Percentiles rank a stretch among this genome's conserved stretches.
phyloP scores from a whole-genome alignment of 2,888 invertebrate species.

The Amaurobius ferox region DNA sequence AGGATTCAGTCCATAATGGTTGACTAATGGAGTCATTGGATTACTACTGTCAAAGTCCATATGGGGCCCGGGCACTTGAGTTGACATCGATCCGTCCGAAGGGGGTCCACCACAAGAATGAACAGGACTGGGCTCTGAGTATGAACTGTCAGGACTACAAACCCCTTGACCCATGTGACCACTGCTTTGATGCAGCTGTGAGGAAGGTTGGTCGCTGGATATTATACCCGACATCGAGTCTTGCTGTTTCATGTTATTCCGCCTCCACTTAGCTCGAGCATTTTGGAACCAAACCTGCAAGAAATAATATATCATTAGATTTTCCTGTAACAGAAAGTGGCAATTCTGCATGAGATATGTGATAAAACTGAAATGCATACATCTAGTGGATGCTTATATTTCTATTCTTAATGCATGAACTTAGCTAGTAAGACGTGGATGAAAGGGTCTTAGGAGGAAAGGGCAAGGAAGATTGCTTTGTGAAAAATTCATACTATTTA shows the following conservation, averaged over 20 bases:
- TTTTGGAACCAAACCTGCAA: slow-evolving; percentile 99
- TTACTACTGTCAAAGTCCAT: slow-evolving; percentile 70
- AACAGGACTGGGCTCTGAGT: slow-evolving; percentile 65
- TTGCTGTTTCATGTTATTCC: slow-evolving; percentile 81
- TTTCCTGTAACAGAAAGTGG: too few species aligned
- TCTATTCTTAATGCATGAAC: too few species aligned
- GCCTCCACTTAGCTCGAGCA: slow-evolving; percentile 96
- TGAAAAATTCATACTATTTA: too few species aligned
- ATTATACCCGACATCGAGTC: slow-evolving; percentile 40
- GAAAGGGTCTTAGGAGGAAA: too few species aligned
- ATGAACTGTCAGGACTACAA: slow-evolving; percentile 67
- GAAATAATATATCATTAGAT: neutral
- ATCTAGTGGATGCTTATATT: too few species aligned
- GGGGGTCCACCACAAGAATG: slow-evolving; percentile 51
- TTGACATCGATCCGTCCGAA: slow-evolving; percentile 59
- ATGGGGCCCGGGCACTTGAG: slow-evolving; percentile 38
- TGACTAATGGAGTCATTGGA: slow-evolving; percentile 63
- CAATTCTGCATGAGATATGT: too few species aligned
- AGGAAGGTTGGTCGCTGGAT: slow-evolving; percentile 43
- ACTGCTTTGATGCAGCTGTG: slow-evolving; percentile 36
- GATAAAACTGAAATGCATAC: too few species aligned
- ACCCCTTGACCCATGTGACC: slow-evolving; percentile 36
- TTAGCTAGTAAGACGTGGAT: too few species aligned
- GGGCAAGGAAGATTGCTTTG: too few species aligned
- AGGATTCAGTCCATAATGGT: slow-evolving; percentile 41